Evolutionary conservation across 2,113 vertebrate species (phyloP).

Genomic region (Lathamus discolor): DNA sequence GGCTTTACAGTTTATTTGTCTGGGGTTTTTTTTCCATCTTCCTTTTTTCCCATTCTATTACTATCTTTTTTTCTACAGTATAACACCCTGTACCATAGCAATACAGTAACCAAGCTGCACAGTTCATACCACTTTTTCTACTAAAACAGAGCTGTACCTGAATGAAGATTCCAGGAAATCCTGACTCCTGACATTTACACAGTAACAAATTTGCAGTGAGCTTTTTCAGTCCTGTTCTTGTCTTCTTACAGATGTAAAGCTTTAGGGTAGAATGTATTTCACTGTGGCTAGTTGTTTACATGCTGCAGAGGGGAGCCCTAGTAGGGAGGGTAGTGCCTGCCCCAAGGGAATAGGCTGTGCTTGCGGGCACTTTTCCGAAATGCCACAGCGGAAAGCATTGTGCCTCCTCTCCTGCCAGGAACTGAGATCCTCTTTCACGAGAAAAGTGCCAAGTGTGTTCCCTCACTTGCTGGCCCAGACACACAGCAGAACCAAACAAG

Average conservation of each 20-base stretch:
- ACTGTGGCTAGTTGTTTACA: neutral
- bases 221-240: neutral
- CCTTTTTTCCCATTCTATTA: neutral
- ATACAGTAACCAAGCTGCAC: neutral
- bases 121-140: neutral
- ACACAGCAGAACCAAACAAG: neutral
- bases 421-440: neutral
- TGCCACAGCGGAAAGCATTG: neutral
- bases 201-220: neutral
- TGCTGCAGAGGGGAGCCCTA: neutral
- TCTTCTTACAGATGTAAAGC: neutral
- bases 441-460: neutral
- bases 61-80: neutral
- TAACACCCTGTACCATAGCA: neutral
- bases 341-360: neutral
- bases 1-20: neutral
- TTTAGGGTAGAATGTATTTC: neutral
- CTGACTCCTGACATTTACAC: neutral
- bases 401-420: neutral
- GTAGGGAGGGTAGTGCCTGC: neutral
- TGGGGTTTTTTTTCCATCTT: neutral
- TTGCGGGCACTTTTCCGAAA: neutral
- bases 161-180: neutral
- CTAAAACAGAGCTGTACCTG: neutral
- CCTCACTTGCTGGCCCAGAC: neutral